Evolutionary conservation across 2,113 vertebrate genomes (phyloP).

Genomic region (Desmodus rotundus): DNA sequence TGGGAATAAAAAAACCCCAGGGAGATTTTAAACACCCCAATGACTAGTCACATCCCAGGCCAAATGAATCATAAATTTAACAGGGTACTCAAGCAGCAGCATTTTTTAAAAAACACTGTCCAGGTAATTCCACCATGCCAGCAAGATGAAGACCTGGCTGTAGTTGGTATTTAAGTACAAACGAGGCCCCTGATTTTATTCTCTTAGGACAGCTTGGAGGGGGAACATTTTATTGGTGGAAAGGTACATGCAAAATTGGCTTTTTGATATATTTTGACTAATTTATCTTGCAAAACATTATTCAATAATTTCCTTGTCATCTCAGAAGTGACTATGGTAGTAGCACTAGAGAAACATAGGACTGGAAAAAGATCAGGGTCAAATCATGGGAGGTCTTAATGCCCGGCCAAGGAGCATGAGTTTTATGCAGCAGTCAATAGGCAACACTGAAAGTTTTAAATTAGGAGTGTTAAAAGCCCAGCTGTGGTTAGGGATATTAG

Average conservation of each 20-base stretch:
- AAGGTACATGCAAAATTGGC: neutral
- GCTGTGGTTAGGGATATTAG: neutral
- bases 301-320: neutral
- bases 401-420: neutral
- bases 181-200: too few relatives aligned
- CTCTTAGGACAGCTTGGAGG: neutral
- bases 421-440: neutral
- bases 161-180: neutral
- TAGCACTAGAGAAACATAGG: neutral
- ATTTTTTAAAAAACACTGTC: neutral
- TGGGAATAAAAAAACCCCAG: neutral
- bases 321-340: neutral
- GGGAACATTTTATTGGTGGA: neutral
- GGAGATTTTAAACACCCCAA: neutral
- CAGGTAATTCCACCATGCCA: neutral
- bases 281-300: neutral
- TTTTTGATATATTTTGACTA: neutral
- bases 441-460: neutral
- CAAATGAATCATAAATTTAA: neutral
- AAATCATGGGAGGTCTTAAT: neutral
- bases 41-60: neutral
- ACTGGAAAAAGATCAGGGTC: neutral
- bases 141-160: neutral
- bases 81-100: too few relatives aligned
- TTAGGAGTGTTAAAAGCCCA: neutral